phyloP scores from a whole-genome alignment of 2,113 vertebrate species.

The Chelonoidis abingdonii region DNA sequence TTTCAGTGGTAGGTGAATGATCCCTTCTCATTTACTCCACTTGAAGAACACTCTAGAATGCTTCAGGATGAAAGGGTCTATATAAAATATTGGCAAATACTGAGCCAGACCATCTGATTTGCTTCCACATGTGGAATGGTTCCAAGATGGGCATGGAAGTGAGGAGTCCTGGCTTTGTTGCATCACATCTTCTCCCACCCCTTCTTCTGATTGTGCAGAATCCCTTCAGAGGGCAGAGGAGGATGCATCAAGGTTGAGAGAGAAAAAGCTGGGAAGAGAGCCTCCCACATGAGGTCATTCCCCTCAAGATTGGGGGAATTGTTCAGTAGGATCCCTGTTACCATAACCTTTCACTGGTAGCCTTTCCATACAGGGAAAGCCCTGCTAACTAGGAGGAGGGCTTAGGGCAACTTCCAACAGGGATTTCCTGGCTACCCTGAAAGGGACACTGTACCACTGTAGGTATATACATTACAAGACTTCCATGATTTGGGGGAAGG shows the following conservation, averaged over 20 bases:
- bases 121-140: background rate
- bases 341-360: slow-evolving; percentile 14
- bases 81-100: background rate
- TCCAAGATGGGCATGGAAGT: background rate
- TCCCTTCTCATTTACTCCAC: background rate
- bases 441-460: slow-evolving; percentile 20
- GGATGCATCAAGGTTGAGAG: background rate
- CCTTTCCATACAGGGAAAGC: background rate
- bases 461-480: slow-evolving; percentile 33
- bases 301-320: background rate
- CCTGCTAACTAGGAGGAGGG: slow-evolving; percentile 61
- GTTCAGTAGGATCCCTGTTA: background rate
- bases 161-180: background rate
- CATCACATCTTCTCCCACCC: background rate
- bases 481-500: slow-evolving; percentile 5
- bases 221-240: background rate
- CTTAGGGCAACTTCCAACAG: slow-evolving; percentile 57
- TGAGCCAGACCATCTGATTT: background rate
- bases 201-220: background rate
- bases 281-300: background rate
- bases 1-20: background rate
- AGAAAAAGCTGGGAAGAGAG: slow-evolving; percentile 9
- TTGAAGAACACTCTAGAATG: slow-evolving; percentile 3
- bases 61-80: background rate
- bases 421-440: slow-evolving; percentile 64